Base-by-base conservation (phyloP, 1,140 invertebrate species). In the Pinna nobilis region DNA sequence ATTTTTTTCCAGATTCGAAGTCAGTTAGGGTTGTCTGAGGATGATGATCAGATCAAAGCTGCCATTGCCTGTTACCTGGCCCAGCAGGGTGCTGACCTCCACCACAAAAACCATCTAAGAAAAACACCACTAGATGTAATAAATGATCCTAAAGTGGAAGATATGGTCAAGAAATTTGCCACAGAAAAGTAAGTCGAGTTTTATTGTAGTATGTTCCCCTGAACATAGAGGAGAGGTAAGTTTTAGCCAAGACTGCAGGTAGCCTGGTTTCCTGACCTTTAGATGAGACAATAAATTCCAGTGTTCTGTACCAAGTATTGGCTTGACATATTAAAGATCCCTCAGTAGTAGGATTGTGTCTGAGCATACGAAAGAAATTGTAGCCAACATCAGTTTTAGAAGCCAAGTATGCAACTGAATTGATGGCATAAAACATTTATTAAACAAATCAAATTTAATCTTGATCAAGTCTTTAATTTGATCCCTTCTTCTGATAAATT, bases 31-130 rank as follows among this genome's bases (percentile, higher is more conserved):
- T 79, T 85, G 79, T 60, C 74, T 33, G 80, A 82, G 13, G 80
- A 78, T 37, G 81, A 84, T 63, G 81, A 84, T 35, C 80, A 78
- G 49, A 78, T 79, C n/a, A 78, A 80, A 30, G 75, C 89, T 70
- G 91, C 93, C 11, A 91, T 95, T 30, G 92, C 93, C 4, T 94
- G 93, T 82, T 95, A 92, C 86, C 88, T 95, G 39, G 92, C 93
- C 13, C 90, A 92, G 74, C 90, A 92, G 76, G 93, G 93, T 2
- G 93, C 92, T 53, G 91, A 92, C 79, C 88, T 94, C 9, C 91
- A 92, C 13, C 87, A 90, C 0, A 91, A 91, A 49, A 96, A 96
- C 83, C 90, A 91, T 28, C 92, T 93, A 74, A 91, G 91, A 1
- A 92, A 93, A 82, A 91, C 91, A 1, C 92, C 94, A 0, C 81